Conservation (phyloP, 1,140 invertebrate species). For the Brachionus calyciflorus region DNA sequence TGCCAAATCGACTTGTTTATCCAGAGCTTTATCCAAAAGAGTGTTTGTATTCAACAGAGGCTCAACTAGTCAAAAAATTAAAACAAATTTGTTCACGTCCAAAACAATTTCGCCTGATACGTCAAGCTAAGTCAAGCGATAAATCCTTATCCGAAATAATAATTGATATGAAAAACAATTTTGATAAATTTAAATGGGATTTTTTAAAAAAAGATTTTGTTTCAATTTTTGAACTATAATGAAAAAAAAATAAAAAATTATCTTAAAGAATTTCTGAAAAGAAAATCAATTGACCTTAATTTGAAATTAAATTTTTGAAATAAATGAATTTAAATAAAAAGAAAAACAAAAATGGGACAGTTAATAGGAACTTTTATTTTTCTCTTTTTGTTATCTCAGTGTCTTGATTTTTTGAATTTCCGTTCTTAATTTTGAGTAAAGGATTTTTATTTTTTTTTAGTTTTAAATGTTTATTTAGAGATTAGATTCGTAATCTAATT, state of each 20-base stretch:
- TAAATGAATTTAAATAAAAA: no score
- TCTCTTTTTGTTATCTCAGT: conserved; percentile 20
- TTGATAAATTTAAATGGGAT: conserved; percentile 41
- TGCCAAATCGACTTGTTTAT: conserved; percentile 70
- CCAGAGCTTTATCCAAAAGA: conserved; percentile 70
- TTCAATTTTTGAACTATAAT: conserved; percentile 37
- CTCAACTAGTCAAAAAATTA: conserved; percentile 64
- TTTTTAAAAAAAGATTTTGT: conserved; percentile 29
- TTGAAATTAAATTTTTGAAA: not conserved
- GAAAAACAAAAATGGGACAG: conserved; percentile 3
- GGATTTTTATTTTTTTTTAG: no score
- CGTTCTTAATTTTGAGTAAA: conserved; percentile 24
- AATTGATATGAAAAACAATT: conserved; percentile 26
- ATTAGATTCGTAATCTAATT: conserved; percentile 30
- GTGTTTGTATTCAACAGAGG: conserved; percentile 66
- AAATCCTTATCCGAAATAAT: conserved; percentile 16
- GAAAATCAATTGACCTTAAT: conserved; percentile 4
- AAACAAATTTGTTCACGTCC: conserved; percentile 54
- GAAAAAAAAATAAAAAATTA: not conserved
- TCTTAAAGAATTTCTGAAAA: not conserved
- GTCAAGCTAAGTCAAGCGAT: conserved; percentile 33
- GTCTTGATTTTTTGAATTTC: conserved; percentile 16
- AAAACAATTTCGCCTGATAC: conserved; percentile 5
- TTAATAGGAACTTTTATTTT: conserved; percentile 21
- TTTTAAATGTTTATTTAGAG: conserved; percentile 40